Base-by-base conservation (phyloP, 2,888 invertebrate genomes). In the Dasypolia templi region DNA sequence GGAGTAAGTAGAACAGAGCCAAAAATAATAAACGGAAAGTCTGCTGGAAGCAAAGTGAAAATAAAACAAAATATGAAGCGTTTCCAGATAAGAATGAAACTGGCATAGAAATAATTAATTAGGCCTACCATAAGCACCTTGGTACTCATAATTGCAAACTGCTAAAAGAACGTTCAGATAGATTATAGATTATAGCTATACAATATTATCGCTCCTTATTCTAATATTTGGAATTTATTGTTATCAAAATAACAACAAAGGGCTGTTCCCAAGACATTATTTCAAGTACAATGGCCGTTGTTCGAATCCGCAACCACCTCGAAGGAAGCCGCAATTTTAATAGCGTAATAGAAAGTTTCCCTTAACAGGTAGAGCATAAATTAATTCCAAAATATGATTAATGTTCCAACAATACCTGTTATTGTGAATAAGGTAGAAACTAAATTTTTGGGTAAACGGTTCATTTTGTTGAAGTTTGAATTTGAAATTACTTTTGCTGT, bases 311-410 rank as follows among this genome's bases (percentile, higher is more conserved):
- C 49, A 69, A 53, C 46, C 46, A 29, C 46, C 17, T 59, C 35
- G 51, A 66, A 77, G 65, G 82, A 71, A 79, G 65, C 79, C 79
- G 9, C 77, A 77, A 82, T 79, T 62, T 77, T 77, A 82, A 81
- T 77, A 77, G 65, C 77, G n/a, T 66, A 79, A 79, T 66, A 66
- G 71, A 29, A 62, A 77, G 71, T 44, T 81, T 79, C 79, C 82
- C 71, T 62, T 72, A 81, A 77, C 62, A 71, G 75, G 56, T 39
- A 14, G 46, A 55, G 44, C 42, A 82, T 72, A 79, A 77, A 77
- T 65, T 77, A 35, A 66, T 66, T 46, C 65, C 65, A 53, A 79
- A 79, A 79, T 79, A 72, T 81, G 82, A 79, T 81, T 79, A 81
- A 66, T 42, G 71, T 9, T 77, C 46, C 17, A 26, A 62, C 75